phyloP scores from a whole-genome alignment of 2,113 vertebrate species.

The Xenopus laevis region DNA sequence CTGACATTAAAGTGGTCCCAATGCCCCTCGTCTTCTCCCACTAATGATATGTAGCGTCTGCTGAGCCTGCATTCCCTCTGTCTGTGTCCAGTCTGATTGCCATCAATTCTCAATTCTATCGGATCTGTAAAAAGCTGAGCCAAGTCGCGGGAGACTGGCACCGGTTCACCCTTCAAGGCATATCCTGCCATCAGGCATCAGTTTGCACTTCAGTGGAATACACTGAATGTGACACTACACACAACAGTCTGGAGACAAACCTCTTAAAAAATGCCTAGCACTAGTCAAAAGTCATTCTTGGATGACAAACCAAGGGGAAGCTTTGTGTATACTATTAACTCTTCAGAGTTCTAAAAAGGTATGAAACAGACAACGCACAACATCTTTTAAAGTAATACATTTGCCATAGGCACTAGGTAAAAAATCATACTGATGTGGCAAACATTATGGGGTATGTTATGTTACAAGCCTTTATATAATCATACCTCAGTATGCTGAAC shows the following conservation, averaged over 20 bases:
- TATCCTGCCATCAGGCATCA: slow-evolving; percentile 79
- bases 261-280: slow-evolving; percentile 60
- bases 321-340: neutral
- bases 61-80: slow-evolving; percentile 56
- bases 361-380: no score
- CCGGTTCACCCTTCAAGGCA: slow-evolving; percentile 70
- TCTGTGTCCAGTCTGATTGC: slow-evolving; percentile 59
- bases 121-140: slow-evolving; percentile 46
- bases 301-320: slow-evolving; percentile 51
- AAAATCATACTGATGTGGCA: no score
- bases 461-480: no score
- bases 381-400: no score
- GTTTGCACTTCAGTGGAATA: slow-evolving; percentile 66
- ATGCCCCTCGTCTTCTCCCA: slow-evolving; percentile 51
- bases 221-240: slow-evolving; percentile 78
- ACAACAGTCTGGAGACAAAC: slow-evolving; percentile 57
- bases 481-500: no score
- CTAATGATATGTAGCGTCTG: slow-evolving; percentile 62
- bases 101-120: slow-evolving; percentile 54
- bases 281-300: slow-evolving; percentile 75
- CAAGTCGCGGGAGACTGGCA: slow-evolving; percentile 65
- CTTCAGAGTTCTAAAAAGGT: no score
- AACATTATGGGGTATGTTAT: no score
- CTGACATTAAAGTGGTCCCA: slow-evolving; percentile 54
- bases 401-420: no score